Base-by-base conservation (phyloP, 2,797 vertebrate genomes). In the Poecilia gillii region DNA sequence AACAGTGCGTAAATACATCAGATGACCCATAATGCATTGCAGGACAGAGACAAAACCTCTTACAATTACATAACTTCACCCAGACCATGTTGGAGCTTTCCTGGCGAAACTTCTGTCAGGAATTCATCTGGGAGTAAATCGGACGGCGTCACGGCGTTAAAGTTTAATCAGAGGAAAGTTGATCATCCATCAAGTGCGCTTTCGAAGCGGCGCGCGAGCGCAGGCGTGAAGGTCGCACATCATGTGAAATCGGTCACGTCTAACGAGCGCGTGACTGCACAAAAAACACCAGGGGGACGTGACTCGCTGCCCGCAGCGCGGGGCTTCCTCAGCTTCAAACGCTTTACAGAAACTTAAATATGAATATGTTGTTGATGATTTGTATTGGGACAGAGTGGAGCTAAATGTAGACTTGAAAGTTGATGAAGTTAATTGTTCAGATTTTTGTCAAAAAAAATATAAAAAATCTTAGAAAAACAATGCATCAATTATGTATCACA, bases 171-270 rank as follows among this genome's bases (percentile, higher is more conserved):
- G 80, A 0, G 74, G 75, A 89, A 87, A 84, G 86, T 84, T 82
- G 77, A 90, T 90, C 80, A 83, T 83, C 74, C 88, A 8, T 70
- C 59, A 55, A 13, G 74, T 43, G 20, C 51, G 78, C 47, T 39
- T 49, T 73, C 3, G 20, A 28, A 66, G 43, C n/a, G 14, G 28
- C n/a, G 75, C 0, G 57, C 71, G 7, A 1, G 31, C 11, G 46
- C 12, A 23, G 2, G 81, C 25, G 28, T 86, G 88, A 84, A 84
- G 85, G 85, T 85, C 75, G 46, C 45, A 18, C 46, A 3, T 74
- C 83, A 78, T 75, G 84, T 83, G 81, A 87, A 86, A 86, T 78
- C 33, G 79, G 77, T 93, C 86, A 59, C 12, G 62, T 87, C 82
- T 81, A 72, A 77, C 46, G 13, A 82, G 64, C 47, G 45, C 81